Base-by-base conservation (phyloP, 2,888 invertebrate genomes). In the Drosophila formosana region DNA sequence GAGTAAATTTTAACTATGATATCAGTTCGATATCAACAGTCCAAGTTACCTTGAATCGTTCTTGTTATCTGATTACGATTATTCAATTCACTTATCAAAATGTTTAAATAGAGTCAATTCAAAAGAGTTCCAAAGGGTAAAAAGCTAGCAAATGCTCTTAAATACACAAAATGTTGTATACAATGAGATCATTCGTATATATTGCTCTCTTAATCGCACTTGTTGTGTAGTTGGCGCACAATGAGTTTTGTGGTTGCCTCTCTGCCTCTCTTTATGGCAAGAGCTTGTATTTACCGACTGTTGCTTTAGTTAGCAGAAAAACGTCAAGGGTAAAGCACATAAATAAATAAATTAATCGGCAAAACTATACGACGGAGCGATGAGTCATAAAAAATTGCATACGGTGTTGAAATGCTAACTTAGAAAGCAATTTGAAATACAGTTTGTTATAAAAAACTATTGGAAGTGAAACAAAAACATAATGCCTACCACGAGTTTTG, bases 1-100 rank as follows among this genome's bases (percentile, higher is more conserved):
- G 79, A 75, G 52, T 68, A 64, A 75, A 34, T 57, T 56, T 72
- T 25, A 41, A 18, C 18, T 18, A 18, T 18, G 1, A 18, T 18
- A 18, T 18, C 18, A 18, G 18, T 18, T 18, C 18, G 18, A 18
- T 18, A 18, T 28, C 28, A 28, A 28, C 5, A 4, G 28, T 28
- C 5, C 28, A 5, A 5, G 28, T 28, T 28, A 4, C 5, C 28
- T 28, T 18, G 18, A 18, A 18, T 18, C 18, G 18, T 18, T 18
- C 18, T 18, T 18, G 18, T 18, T 18, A 18, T 18, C 18, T 18
- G 18, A 18, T 18, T 18, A 18, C 18, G 18, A 18, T 18, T 18
- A 18, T 18, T 18, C 18, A 5, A 28, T 28, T 28, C 4, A 5
- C 4, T 5, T 6, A 7, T 2, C 2, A 30, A 30, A 4, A 18